Percentiles rank a stretch among this genome's conserved stretches.
phyloP scores from a whole-genome alignment of 2,888 invertebrate species.

The Tetheella fluctuosa region DNA sequence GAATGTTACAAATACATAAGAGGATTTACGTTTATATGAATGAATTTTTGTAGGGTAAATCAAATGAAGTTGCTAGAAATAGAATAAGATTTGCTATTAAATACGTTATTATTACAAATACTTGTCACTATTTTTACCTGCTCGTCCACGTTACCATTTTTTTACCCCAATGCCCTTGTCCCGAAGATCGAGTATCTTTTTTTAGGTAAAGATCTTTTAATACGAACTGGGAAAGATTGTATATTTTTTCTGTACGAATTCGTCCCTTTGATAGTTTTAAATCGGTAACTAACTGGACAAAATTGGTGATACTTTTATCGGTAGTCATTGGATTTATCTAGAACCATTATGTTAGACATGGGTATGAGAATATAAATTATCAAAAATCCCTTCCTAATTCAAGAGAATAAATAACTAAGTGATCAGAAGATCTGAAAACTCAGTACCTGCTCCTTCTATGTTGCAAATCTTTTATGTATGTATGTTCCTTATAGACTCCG shows the following conservation, averaged over 20 bases:
- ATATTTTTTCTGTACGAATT: slow-evolving; percentile 10
- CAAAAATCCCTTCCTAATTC: background rate
- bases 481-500: no score
- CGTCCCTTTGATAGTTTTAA: background rate
- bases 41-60: no score
- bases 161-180: background rate
- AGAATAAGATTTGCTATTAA: background rate
- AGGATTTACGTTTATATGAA: background rate
- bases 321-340: background rate
- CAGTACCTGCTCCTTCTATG: no score
- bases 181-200: slow-evolving; percentile 38
- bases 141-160: background rate
- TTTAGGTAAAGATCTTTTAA: slow-evolving; percentile 41
- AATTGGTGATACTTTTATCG: background rate
- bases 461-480: no score
- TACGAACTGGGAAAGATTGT: slow-evolving; percentile 22
- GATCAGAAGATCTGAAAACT: no score
- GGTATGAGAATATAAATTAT: background rate
- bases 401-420: background rate
- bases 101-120: background rate
- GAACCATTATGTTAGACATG: background rate
- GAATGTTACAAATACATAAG: background rate
- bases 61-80: background rate
- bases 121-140: slow-evolving; percentile 3
- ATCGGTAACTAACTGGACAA: background rate